phyloP scores from a whole-genome alignment of 2,888 invertebrate genomes.

The Mimas tiliae region DNA sequence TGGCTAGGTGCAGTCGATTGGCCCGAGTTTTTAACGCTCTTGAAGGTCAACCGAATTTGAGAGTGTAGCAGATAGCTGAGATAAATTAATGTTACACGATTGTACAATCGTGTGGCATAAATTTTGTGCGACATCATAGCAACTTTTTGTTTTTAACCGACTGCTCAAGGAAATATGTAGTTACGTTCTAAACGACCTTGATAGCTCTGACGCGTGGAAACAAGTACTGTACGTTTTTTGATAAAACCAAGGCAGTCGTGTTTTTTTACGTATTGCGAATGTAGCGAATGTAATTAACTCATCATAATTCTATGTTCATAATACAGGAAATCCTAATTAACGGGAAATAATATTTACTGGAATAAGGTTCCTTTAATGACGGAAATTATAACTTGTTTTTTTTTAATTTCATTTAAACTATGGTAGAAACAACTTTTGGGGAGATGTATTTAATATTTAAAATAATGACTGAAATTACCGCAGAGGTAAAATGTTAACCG shows the following conservation, averaged over 20 bases:
- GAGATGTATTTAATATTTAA: background rate
- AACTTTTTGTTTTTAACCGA: conserved; percentile 34
- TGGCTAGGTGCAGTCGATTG: background rate
- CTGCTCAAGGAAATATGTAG: conserved; percentile 2
- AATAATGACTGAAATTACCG: background rate
- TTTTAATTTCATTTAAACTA: background rate
- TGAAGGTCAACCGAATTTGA: conserved; percentile 41
- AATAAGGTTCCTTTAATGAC: background rate
- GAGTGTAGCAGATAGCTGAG: conserved; percentile 47
- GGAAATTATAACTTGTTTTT: background rate
- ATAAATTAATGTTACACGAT: conserved; percentile 36
- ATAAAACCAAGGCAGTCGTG: conserved; percentile 12
- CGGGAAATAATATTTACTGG: background rate
- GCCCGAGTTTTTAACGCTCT: background rate
- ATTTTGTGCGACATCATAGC: background rate
- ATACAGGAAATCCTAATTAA: conserved; percentile 12
- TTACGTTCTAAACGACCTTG: conserved; percentile 13
- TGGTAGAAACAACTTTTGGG: background rate
- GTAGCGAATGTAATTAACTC: background rate
- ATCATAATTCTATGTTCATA: background rate
- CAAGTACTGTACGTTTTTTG: conserved; percentile 20
- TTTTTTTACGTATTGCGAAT: background rate
- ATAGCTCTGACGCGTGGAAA: background rate
- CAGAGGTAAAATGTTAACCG: background rate
- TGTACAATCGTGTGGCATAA: background rate